Conservation (phyloP, 2,888 invertebrate species). For the Caenorhabditis angaria region DNA sequence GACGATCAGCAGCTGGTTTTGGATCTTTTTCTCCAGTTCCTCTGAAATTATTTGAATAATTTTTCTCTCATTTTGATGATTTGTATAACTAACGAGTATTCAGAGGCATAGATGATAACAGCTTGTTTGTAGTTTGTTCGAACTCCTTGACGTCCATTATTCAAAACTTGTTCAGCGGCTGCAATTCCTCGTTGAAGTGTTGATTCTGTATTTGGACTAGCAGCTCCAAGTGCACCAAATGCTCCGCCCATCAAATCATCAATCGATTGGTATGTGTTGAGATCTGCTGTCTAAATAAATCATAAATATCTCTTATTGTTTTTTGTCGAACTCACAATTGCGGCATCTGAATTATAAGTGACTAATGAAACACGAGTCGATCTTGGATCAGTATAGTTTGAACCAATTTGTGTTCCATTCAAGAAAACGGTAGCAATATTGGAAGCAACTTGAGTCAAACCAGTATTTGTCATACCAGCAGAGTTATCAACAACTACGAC, state of each 20-base stretch:
- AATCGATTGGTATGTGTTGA: slow-evolving; percentile 15
- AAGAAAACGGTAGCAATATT: slow-evolving; percentile 22
- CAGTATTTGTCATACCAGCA: slow-evolving; percentile 30
- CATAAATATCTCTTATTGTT: neutral
- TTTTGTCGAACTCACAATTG: neutral
- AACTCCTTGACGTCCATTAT: neutral
- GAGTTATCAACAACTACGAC: slow-evolving; percentile 33
- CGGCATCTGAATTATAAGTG: slow-evolving; percentile 18
- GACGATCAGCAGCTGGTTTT: slow-evolving; percentile 26
- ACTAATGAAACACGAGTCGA: slow-evolving; percentile 30
- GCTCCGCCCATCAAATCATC: slow-evolving; percentile 24
- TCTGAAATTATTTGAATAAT: slow-evolving; percentile 7
- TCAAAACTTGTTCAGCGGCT: slow-evolving; percentile 23
- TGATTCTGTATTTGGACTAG: slow-evolving; percentile 4
- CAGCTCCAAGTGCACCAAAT: slow-evolving; percentile 3
- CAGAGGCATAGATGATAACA: slow-evolving; percentile 34
- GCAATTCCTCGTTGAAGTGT: slow-evolving; percentile 21
- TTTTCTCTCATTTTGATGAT: neutral
- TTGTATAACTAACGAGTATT: slow-evolving; percentile 18
- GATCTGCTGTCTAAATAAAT: slow-evolving; percentile 7
- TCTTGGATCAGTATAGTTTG: slow-evolving; percentile 11
- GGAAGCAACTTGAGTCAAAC: slow-evolving; percentile 21
- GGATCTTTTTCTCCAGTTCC: slow-evolving; percentile 26
- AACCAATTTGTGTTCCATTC: slow-evolving; percentile 19
- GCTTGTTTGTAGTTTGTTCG: slow-evolving; percentile 26